Evolutionary conservation across 2,797 vertebrate species (phyloP).

Genomic region (Gorsachius magnificus): DNA sequence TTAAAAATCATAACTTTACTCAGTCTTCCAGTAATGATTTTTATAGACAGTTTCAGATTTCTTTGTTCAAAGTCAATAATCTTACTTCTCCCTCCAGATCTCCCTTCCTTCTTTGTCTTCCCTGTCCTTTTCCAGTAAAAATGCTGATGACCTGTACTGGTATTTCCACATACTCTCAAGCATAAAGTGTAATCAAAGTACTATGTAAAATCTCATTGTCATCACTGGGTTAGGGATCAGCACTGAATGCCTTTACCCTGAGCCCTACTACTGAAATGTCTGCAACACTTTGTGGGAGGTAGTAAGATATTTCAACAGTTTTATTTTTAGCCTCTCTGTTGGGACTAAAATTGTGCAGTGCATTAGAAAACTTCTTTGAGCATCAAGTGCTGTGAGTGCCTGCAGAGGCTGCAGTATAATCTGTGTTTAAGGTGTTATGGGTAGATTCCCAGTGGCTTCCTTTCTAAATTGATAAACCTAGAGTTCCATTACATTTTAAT

Average conservation of each 20-base stretch:
- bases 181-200: not conserved
- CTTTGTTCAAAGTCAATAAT: not conserved
- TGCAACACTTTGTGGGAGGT: not conserved
- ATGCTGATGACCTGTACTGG: not conserved
- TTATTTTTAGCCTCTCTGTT: conserved; percentile 47
- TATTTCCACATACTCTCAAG: not conserved
- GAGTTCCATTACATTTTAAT: not conserved
- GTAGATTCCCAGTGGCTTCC: not conserved
- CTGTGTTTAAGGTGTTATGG: not conserved
- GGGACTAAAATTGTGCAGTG: not conserved
- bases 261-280: not conserved
- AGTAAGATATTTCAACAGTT: not conserved
- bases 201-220: not conserved
- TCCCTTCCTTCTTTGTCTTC: not conserved
- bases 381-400: not conserved
- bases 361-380: not conserved
- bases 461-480: not conserved
- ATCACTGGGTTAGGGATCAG: not conserved
- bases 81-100: accelerated
- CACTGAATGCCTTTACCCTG: not conserved
- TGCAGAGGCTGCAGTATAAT: not conserved
- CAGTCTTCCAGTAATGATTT: not conserved
- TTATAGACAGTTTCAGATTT: not conserved
- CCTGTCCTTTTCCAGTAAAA: not conserved
- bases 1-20: not conserved